phyloP scores from a whole-genome alignment of 2,888 invertebrate species.

The Rhingia campestris region DNA sequence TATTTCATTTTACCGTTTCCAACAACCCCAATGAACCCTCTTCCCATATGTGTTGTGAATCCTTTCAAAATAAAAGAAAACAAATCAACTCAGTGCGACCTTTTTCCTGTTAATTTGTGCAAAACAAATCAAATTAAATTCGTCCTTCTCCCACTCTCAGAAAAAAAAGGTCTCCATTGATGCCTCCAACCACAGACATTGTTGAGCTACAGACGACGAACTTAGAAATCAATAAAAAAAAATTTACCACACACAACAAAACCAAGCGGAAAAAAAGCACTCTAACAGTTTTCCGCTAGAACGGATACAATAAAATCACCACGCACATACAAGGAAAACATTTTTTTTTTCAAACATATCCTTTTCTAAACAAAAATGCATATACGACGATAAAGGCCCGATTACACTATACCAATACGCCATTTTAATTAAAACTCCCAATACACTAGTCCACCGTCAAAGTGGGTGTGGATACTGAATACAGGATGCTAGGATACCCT shows the following conservation, averaged over 20 bases:
- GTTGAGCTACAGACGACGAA: neutral
- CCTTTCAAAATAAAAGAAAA: slow-evolving; percentile 39
- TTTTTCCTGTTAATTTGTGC: slow-evolving; percentile 37
- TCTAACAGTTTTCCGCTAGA: slow-evolving; percentile 42
- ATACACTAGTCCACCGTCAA: neutral
- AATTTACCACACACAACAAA: neutral
- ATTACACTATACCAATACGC: slow-evolving; percentile 17
- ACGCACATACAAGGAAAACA: slow-evolving; percentile 2
- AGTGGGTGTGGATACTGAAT: neutral
- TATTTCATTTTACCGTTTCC: slow-evolving; percentile 1
- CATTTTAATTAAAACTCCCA: slow-evolving; percentile 63
- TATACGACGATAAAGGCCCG: neutral
- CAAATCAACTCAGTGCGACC: slow-evolving; percentile 40
- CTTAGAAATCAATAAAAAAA: slow-evolving; percentile 48
- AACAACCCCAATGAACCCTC: slow-evolving; percentile 1
- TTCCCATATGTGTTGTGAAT: slow-evolving; percentile 11
- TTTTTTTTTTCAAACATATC: neutral
- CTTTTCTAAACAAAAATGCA: slow-evolving; percentile 26
- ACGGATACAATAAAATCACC: slow-evolving; percentile 33
- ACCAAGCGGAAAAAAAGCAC: slow-evolving; percentile 21
- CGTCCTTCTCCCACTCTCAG: neutral
- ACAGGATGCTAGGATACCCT: neutral
- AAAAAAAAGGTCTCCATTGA: slow-evolving; percentile 1
- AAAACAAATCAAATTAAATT: slow-evolving; percentile 49
- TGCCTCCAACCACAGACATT: neutral